These are phyloP conservation scores for Bolinopsis microptera DNA, from an alignment of 37 sponge, comb jelly and placozoan species.

Conservation along the genomic window DNA sequence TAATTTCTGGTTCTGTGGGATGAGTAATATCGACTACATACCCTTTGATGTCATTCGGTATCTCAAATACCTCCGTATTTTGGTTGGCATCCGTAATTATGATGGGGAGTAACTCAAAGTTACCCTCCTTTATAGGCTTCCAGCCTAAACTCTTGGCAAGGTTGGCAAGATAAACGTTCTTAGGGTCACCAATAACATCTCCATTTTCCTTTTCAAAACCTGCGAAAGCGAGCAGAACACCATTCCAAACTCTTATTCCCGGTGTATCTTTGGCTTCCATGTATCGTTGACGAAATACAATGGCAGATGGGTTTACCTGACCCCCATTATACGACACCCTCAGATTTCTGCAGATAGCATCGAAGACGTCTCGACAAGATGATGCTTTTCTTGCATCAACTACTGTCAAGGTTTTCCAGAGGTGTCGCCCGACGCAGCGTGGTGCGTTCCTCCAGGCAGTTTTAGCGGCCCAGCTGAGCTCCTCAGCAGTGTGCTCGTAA, in stretches of 20 bases:
- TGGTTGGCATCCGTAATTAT: slow-evolving; percentile 77
- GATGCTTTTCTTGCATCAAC: slow-evolving; percentile 65
- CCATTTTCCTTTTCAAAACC: slow-evolving; percentile 77
- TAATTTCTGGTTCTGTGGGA: slow-evolving; percentile 77
- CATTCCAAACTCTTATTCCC: slow-evolving; percentile 86
- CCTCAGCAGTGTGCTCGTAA: slow-evolving; percentile 78
- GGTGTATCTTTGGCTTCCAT: slow-evolving; percentile 56
- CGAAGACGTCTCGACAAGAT: slow-evolving; percentile 80
- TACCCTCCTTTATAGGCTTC: slow-evolving; percentile 67
- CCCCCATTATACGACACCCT: slow-evolving; percentile 77
- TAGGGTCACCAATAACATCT: slow-evolving; percentile 80
- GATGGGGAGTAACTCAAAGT: slow-evolving; percentile 80
- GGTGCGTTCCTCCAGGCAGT: slow-evolving; percentile 90
- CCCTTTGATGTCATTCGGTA: slow-evolving; percentile 72
- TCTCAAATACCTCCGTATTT: slow-evolving; percentile 72
- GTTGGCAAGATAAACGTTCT: slow-evolving; percentile 81
- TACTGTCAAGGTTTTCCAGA: slow-evolving; percentile 84
- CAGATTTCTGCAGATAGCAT: slow-evolving; percentile 80
- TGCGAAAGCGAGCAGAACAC: slow-evolving; percentile 81
- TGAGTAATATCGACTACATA: slow-evolving; percentile 73
- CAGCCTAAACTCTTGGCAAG: slow-evolving; percentile 77
- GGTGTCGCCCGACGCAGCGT: slow-evolving; percentile 82
- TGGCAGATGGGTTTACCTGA: slow-evolving; percentile 61
- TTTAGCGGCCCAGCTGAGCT: slow-evolving; percentile 77
- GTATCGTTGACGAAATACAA: neutral